Base-by-base conservation (phyloP, 2,797 vertebrate genomes). In the Halcyon chelicuti region DNA sequence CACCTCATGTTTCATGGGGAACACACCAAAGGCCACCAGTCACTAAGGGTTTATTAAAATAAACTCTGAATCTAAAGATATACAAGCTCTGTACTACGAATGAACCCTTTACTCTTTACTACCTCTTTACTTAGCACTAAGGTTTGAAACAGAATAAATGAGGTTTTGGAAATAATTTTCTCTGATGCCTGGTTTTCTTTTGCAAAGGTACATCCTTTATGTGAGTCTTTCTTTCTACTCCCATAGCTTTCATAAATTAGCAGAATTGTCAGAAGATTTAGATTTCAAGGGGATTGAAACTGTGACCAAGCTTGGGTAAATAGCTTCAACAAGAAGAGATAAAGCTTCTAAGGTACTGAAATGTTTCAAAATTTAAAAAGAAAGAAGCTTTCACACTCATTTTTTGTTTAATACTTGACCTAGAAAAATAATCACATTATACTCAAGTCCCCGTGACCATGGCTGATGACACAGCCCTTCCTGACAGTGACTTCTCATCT, bases 41-140 rank as follows among this genome's bases (percentile, higher is more conserved):
- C 5, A 7, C 40, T 40, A 22, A 42, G 52, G 21, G 44, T 55
- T 79, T 78, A 29, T 40, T 79, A 21, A 13, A 51, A 61, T 31
- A 47, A 82, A 62, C 10, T 23, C 5, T 7, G 5, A 29, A 29
- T 39, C 51, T 16, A 44, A 28, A 86, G 7, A 11, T 58, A 28
- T 28, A 17, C 0, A 1, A 57, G 49, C 28, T 57, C 42, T 17
- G 8, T 61, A 14, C n/a, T 33, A 5, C 0, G 0, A 77, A 33
- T 19, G 5, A 46, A 42, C 21, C 37, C 40, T 65, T 54, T 37
- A 60, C 15, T 29, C 25, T 31, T 46, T 23, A n/a, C 18, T 14
- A 62, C 15, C 12, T 63, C 60, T 52, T 73, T 33, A 65, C 19
- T 55, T 37, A 46, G 14, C 49, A 51, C 29, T 18, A 13, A 73